Evolutionary conservation across 2,797 vertebrate species (phyloP), one percentile per base, ranked within the genome.

Genomic region (Sciaenops ocellatus): DNA sequence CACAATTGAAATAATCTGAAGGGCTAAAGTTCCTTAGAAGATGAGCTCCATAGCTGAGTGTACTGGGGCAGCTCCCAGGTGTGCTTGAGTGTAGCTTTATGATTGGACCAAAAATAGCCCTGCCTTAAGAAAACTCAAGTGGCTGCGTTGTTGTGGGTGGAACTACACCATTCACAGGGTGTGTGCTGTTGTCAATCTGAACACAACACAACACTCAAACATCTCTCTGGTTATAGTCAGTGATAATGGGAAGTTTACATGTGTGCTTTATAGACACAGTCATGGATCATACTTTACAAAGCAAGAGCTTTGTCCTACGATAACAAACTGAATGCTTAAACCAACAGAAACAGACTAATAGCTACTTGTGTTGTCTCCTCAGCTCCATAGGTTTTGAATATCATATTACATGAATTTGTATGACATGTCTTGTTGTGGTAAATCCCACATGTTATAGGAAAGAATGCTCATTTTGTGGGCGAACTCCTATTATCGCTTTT

Each of bases 31-130:
- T 44, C 6, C 55, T 50, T 18, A 24, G 16, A 48, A 62, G 8
- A 59, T n/a, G 28, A 65, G 17, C 38, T 55, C 60, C 22, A 2
- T 3, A 20, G 55, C 48, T 30, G 62, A 69, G 17, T 30, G n/a
- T 26, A 28, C 11, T 38, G 57, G 34, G 28, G 47, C 18, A 46
- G 57, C 24, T 72, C 51, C 62, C 66, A 71, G 56, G n/a, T 79
- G 79, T 26, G 13, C 12, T 44, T 56, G 11, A 28, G 47, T 44
- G 28, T 16, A 54, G 28, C 46, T 54, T 10, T 55, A 46, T 30
- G 50, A 34, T 47, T 8, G 0, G 7, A 59, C 50, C n/a, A 50
- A 24, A 54, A 38, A 61, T 52, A 44, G 7, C 13, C 16, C 6
- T 15, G 34, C 0, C 0, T 60, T 24, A 61, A 55, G 11, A 55